These are phyloP conservation scores for Patella pellucida DNA, from an alignment of 2,888 invertebrate species.

Conservation along the genomic window DNA sequence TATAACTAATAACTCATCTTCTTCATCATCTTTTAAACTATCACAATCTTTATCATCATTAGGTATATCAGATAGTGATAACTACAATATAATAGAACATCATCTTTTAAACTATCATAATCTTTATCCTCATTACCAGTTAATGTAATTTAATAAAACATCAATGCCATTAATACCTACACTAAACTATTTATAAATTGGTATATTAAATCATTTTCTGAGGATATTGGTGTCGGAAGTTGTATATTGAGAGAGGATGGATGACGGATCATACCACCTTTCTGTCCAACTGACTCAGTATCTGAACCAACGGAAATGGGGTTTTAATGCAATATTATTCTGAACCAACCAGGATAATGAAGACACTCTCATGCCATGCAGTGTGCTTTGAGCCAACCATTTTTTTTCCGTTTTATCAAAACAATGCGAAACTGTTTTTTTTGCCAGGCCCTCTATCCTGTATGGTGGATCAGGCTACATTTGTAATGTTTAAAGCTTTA, in stretches of 20 bases:
- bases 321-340: no score
- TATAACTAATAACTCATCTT: slow-evolving; percentile 31
- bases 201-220: not conserved
- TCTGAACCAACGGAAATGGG: not conserved
- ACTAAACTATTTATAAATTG: no score
- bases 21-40: slow-evolving; percentile 30
- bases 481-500: no score
- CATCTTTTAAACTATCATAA: not conserved
- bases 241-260: not conserved
- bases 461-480: no score
- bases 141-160: no score
- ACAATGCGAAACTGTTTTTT: no score
- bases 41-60: slow-evolving; percentile 33
- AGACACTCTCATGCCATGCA: no score
- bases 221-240: not conserved
- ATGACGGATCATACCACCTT: not conserved
- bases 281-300: not conserved
- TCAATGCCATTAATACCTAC: no score
- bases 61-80: slow-evolving; percentile 37
- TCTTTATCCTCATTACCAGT: not conserved
- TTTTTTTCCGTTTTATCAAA: no score
- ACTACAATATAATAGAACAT: slow-evolving; percentile 19
- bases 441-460: no score
- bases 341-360: no score
- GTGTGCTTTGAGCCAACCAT: no score